These are phyloP conservation scores for Macaca fascicularis DNA, from an alignment of 2,113 vertebrate species.

Conservation along the genomic window T2T-MFA8v1.1 NC_088390.1:62885501-62886000, in stretches of 20 bases:
- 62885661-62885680: not conserved
- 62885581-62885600: no score
- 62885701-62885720: not conserved
- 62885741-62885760: not conserved
- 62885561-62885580: no score
- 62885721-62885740: not conserved
- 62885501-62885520: no score
- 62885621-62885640: no score
- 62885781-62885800: conserved; percentile 81
- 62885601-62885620: no score
- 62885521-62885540: no score
- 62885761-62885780: not conserved
- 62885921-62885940: conserved; percentile 85
- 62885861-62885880: conserved; percentile 86
- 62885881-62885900: conserved; percentile 87
- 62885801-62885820: conserved; percentile 94
- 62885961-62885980: no score
- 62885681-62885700: not conserved
- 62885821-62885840: conserved; percentile 85
- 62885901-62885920: conserved; percentile 89
- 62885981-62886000: not conserved
- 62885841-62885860: conserved; percentile 87
- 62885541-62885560: no score
- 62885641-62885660: not conserved
- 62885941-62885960: conserved; percentile 83